Evolutionary conservation across 2,113 vertebrate genomes (phyloP).

Genomic region (Pogonocichla stellata): DNA sequence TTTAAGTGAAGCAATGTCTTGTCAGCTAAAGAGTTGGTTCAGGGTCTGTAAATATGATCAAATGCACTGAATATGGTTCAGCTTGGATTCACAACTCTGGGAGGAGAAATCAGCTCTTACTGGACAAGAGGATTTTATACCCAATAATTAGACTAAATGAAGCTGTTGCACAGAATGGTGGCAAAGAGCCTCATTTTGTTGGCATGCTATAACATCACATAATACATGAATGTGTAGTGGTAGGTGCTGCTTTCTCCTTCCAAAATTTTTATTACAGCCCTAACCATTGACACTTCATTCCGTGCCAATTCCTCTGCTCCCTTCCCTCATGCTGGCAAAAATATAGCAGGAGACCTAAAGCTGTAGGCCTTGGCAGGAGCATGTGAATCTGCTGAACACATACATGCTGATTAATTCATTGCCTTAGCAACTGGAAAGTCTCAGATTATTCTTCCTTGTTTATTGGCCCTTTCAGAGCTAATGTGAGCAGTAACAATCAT

Average conservation of each 20-base stretch:
- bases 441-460: conserved; percentile 8
- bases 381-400: neutral
- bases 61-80: conserved; percentile 1
- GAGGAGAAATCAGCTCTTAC: conserved; percentile 52
- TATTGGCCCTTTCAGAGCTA: neutral
- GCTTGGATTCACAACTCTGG: conserved; percentile 46
- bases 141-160: conserved; percentile 53
- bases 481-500: neutral
- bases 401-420: conserved; percentile 32
- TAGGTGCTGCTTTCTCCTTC: conserved; percentile 52
- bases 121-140: conserved; percentile 49
- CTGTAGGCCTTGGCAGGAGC: conserved; percentile 7
- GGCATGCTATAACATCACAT: neutral
- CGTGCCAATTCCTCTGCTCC: conserved; percentile 22
- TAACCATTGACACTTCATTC: conserved; percentile 43
- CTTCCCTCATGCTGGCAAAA: conserved; percentile 25
- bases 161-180: conserved; percentile 43
- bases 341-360: conserved; percentile 23
- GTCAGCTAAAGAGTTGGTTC: neutral
- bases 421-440: conserved; percentile 50
- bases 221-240: neutral
- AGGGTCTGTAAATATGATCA: conserved; percentile 12
- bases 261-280: conserved; percentile 56
- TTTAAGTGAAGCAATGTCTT: neutral
- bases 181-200: conserved; percentile 5